These are phyloP conservation scores for Phocoena sinus DNA, from an alignment of 2,113 vertebrate species.

Conservation along the genomic window DNA sequence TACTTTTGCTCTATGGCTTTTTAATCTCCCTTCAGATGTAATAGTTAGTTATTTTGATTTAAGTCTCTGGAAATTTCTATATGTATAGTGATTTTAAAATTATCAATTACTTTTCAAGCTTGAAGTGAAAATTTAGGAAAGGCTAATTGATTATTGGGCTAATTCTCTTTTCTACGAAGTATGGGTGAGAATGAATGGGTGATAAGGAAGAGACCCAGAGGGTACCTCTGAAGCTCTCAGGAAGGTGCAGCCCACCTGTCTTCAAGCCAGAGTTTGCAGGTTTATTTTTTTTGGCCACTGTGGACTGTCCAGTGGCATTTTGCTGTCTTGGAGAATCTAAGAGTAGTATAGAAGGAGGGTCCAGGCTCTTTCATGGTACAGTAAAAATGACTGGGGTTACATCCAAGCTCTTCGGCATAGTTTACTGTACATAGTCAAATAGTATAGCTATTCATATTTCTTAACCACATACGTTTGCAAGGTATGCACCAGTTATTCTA, in stretches of 20 bases:
- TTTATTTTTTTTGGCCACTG: neutral
- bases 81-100: neutral
- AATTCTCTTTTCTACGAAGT: neutral
- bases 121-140: constrained; percentile 18
- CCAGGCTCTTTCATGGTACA: neutral
- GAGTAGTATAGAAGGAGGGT: neutral
- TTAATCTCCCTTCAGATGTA: neutral
- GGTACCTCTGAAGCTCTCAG: neutral
- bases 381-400: neutral
- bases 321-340: neutral
- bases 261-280: neutral
- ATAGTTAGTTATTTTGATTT: constrained; percentile 18
- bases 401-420: neutral
- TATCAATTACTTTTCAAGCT: neutral
- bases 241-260: neutral
- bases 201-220: neutral
- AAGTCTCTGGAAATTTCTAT: constrained; percentile 2
- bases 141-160: neutral
- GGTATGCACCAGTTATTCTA: neutral
- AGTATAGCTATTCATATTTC: neutral
- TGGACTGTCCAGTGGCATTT: neutral
- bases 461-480: neutral
- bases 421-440: neutral
- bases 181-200: neutral
- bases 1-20: neutral